Percentiles rank a stretch among this genome's conserved stretches.
Evolutionary conservation across 2,888 invertebrate genomes (phyloP).

Genomic region (Nemotelus nigrinus): DNA sequence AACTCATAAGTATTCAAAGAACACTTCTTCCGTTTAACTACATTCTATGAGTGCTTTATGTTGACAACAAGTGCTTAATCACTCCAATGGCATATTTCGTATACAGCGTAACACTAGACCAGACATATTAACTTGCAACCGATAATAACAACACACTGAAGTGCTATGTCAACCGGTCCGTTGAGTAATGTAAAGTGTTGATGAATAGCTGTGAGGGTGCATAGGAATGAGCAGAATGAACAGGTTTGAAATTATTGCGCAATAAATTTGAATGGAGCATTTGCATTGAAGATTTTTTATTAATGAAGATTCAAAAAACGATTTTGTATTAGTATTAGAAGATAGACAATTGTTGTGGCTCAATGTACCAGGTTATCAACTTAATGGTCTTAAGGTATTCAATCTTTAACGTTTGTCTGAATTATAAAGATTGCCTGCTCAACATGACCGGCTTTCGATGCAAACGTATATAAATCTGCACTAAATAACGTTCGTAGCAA

Average conservation of each 20-base stretch:
- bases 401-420: no score
- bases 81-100: no score
- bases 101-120: neutral
- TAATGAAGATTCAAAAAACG: no score
- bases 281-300: neutral
- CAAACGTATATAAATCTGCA: no score
- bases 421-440: no score
- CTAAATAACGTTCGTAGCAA: no score
- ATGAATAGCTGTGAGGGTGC: neutral
- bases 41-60: neutral
- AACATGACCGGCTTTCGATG: no score
- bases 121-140: constrained; percentile 17
- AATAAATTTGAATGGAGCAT: neutral
- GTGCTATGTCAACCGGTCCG: neutral
- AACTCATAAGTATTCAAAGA: constrained; percentile 18
- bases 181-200: neutral
- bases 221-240: constrained; percentile 2
- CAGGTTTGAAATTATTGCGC: neutral
- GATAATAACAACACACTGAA: constrained; percentile 10
- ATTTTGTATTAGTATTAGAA: no score
- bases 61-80: no score
- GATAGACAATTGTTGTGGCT: no score
- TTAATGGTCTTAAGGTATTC: no score
- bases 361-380: no score
- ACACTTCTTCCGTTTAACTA: constrained; percentile 15